Base-by-base conservation (phyloP, 2,797 vertebrate genomes). In the Oreochromis mossambicus region DNA sequence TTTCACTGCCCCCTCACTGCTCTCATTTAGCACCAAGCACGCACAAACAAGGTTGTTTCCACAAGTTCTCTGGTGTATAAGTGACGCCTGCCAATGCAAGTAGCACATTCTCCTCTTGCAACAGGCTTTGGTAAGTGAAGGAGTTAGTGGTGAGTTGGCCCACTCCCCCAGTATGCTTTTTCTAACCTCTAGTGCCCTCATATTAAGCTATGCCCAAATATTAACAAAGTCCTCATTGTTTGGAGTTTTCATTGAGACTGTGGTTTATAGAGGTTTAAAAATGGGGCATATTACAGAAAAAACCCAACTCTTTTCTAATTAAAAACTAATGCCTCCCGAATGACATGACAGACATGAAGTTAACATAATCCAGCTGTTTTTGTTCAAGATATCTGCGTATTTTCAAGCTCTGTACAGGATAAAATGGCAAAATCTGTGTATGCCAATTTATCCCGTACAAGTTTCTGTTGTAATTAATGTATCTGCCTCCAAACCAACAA, bases 141-240 rank as follows among this genome's bases (percentile, higher is more conserved):
- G 86, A 82, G 86, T n/a, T 76, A 92, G 88, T n/a, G 76, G 81
- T 12, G 73, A 87, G 85, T 80, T 21, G 46, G 89, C 88, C 76
- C 80, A 21, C 58, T 63, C 48, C 54, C 66, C 86, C 82, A 87
- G 84, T 91, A 89, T 93, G 90, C 90, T 90, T 93, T 93, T 90
- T 90, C 91, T 84, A 91, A 92, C 89, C 86, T 91, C 87, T 82
- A 34, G 63, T 88, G 54, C 89, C 87, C 88, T 93, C 84, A 66
- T 86, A 85, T 88, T 86, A 79, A 75, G 86, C 83, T 52, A 38
- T 91, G 89, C 83, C 94, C 91, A 92, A 88, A 95, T 93, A 93
- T 94, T 92, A 94, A 96, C 95, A 96, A 94, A 94, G 92, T 90
- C 32, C 80, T 92, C 92, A 94, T 96, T 96, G 95, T 96, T 93